Evolutionary conservation across 2,888 invertebrate genomes (phyloP).

Genomic region (Lithophane socia): DNA sequence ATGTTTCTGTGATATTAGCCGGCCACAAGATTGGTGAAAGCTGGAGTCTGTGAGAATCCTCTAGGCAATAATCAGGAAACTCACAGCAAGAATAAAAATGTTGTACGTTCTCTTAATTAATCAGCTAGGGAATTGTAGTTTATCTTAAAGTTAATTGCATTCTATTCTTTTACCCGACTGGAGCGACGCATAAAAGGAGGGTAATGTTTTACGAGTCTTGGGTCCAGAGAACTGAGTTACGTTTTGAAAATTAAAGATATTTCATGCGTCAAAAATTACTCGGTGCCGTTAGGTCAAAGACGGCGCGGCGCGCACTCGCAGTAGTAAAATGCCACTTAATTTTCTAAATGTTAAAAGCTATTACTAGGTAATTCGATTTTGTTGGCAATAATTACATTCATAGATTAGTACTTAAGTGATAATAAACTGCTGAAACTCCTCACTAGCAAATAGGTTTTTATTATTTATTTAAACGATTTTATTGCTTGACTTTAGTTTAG

Average conservation of each 20-base stretch:
- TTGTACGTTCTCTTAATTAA: slow-evolving; percentile 18
- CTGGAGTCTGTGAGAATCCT: not conserved
- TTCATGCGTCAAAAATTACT: not conserved
- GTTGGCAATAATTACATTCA: slow-evolving; percentile 17
- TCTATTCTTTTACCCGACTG: not conserved
- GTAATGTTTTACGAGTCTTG: not conserved
- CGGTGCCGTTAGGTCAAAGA: not conserved
- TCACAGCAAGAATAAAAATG: slow-evolving; percentile 20
- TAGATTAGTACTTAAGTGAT: not conserved
- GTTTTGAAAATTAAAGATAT: not conserved
- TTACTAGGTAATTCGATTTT: not conserved
- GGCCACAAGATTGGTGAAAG: not conserved
- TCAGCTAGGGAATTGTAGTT: slow-evolving; percentile 11
- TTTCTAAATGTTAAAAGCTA: not conserved
- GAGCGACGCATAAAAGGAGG: no score
- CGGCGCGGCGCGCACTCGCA: not conserved
- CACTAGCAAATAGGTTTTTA: not conserved
- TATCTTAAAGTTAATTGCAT: not conserved
- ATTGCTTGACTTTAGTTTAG: not conserved
- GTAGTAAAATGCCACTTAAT: slow-evolving; percentile 5
- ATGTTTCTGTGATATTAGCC: not conserved
- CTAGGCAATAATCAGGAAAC: slow-evolving; percentile 4
- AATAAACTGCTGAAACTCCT: not conserved
- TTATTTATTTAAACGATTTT: not conserved
- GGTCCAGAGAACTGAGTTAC: not conserved